phyloP scores from a whole-genome alignment of 2,113 vertebrate genomes.

The Tragelaphus imberbis region DNA sequence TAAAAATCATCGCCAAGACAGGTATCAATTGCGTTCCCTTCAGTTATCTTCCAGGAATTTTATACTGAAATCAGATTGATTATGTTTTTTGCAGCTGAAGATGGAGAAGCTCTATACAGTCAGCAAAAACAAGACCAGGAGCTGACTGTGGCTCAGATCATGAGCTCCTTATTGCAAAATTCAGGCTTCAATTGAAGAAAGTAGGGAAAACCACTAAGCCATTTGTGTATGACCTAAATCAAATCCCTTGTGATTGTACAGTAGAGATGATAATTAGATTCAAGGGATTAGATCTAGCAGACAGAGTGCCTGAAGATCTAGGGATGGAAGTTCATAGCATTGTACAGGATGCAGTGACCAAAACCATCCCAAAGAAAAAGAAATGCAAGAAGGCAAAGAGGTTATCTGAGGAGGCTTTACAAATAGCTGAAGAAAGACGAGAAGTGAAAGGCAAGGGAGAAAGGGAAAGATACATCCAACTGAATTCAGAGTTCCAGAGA shows the following conservation, averaged over 20 bases:
- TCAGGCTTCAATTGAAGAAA: not conserved
- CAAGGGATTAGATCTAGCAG: not conserved
- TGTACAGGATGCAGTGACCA: not conserved
- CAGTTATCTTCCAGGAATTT: not conserved
- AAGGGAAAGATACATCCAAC: not conserved
- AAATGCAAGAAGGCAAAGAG: not conserved
- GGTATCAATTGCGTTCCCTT: not conserved
- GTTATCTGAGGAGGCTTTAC: not conserved
- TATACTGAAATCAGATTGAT: not conserved
- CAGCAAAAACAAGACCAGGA: not conserved
- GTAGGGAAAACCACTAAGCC: not conserved
- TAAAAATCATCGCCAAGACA: not conserved
- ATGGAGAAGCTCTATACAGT: not conserved
- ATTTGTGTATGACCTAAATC: not conserved
- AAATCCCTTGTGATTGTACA: not conserved
- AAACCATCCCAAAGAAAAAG: not conserved
- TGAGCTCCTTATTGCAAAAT: not conserved
- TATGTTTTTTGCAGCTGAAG: not conserved
- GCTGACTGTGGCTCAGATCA: not conserved
- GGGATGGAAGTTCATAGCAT: not conserved
- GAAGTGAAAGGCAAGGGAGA: not conserved
- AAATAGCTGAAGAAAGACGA: not conserved
- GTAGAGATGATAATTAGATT: not conserved
- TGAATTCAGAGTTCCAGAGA: not conserved
- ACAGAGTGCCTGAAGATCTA: not conserved